Percentiles rank a stretch among this genome's conserved stretches.
These are phyloP conservation scores for Pipistrellus nathusii DNA, from an alignment of 2,797 vertebrate genomes.

Conservation along the genomic window DNA sequence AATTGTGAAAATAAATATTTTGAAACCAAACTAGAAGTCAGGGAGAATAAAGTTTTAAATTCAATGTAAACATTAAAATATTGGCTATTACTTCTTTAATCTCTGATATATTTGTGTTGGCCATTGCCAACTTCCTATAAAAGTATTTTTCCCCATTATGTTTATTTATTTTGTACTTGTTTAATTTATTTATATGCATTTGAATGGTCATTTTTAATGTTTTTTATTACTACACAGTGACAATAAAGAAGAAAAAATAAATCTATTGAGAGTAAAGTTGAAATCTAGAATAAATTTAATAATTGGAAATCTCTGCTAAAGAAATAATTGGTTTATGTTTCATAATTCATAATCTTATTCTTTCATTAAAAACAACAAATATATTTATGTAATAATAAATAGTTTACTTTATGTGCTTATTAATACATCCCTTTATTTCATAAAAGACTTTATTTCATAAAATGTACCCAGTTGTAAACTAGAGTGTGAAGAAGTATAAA, in stretches of 20 bases:
- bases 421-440: slow-evolving; percentile 8
- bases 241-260: background rate
- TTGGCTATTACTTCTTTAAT: background rate
- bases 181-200: background rate
- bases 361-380: background rate
- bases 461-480: background rate
- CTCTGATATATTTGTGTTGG: background rate
- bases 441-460: background rate
- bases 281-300: slow-evolving; percentile 2
- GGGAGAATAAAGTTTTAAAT: background rate
- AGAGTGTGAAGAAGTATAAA: background rate
- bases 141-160: background rate
- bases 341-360: background rate
- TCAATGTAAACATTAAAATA: background rate
- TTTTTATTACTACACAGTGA: background rate
- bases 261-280: background rate
- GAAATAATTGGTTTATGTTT: slow-evolving; percentile 25
- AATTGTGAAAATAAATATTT: background rate
- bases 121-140: background rate
- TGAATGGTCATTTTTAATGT: background rate
- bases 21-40: background rate
- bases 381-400: background rate
- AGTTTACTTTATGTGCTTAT: background rate
- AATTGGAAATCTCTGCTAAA: background rate
- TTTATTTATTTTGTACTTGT: background rate